Evolutionary conservation across 2,113 vertebrate species (phyloP).

Genomic region (Nesospiza acunhae): DNA sequence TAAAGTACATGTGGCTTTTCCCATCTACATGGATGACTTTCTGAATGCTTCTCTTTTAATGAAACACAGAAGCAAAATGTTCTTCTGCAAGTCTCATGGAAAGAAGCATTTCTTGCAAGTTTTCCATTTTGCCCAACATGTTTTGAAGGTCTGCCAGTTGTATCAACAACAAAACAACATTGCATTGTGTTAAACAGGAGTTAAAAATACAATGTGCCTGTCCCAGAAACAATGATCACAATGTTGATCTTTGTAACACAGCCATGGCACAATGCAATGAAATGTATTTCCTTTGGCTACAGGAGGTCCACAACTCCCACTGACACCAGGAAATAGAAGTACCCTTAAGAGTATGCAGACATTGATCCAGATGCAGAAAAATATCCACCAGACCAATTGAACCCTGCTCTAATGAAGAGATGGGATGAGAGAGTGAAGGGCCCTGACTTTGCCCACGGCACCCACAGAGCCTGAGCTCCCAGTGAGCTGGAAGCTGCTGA

Average conservation of each 20-base stretch:
- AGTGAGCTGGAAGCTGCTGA: slow-evolving; percentile 6
- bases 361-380: neutral
- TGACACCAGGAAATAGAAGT: neutral
- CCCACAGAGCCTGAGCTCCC: neutral
- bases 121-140: neutral
- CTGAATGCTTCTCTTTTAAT: neutral
- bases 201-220: neutral
- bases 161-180: neutral
- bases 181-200: neutral
- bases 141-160: neutral
- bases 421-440: neutral
- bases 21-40: neutral
- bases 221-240: neutral
- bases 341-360: neutral
- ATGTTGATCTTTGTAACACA: neutral
- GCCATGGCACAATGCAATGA: neutral
- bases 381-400: neutral
- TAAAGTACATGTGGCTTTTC: neutral
- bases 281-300: neutral
- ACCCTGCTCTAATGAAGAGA: slow-evolving; percentile 7
- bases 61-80: neutral
- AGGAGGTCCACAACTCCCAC: neutral
- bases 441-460: neutral
- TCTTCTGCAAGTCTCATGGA: neutral
- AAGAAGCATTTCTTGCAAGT: neutral